Evolutionary conservation across 1,140 invertebrate genomes (phyloP).

Genomic region (Cydia splendana): DNA sequence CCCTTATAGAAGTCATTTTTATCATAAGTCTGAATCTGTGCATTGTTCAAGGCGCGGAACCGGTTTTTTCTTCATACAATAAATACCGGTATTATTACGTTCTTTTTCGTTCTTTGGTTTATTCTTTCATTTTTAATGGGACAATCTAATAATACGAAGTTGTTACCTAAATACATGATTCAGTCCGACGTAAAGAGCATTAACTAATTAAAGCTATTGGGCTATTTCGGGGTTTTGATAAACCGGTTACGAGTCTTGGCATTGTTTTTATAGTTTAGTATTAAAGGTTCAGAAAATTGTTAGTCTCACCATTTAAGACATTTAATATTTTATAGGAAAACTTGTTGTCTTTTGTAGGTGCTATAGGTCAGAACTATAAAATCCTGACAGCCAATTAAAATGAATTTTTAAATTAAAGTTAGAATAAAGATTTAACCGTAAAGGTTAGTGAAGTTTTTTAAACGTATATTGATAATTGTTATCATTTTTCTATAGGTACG

Average conservation of each 20-base stretch:
- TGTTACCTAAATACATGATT: too few relatives aligned
- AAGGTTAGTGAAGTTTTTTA: constrained; percentile 27
- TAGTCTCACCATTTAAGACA: not conserved
- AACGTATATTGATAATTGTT: not conserved
- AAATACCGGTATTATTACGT: too few relatives aligned
- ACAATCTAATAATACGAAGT: too few relatives aligned
- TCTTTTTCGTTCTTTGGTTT: too few relatives aligned
- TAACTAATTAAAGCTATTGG: too few relatives aligned
- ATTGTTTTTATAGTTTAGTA: constrained; percentile 10
- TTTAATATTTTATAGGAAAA: constrained; percentile 20
- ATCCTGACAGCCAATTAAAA: not conserved
- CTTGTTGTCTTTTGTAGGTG: not conserved
- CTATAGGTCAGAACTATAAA: constrained; percentile 1
- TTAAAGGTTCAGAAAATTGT: not conserved
- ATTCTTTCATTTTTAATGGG: too few relatives aligned
- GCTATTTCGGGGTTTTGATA: too few relatives aligned
- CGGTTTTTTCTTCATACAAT: too few relatives aligned
- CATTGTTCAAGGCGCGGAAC: too few relatives aligned
- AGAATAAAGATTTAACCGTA: not conserved
- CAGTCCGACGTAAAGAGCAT: too few relatives aligned
- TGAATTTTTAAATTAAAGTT: not conserved
- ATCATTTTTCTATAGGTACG: constrained; percentile 5
- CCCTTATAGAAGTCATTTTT: constrained; percentile 7
- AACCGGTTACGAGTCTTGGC: too few relatives aligned
- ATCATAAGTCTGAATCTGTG: constrained; percentile 2